Evolutionary conservation across 2,797 vertebrate species (phyloP).

Genomic region (Anabacerthia variegaticeps): DNA sequence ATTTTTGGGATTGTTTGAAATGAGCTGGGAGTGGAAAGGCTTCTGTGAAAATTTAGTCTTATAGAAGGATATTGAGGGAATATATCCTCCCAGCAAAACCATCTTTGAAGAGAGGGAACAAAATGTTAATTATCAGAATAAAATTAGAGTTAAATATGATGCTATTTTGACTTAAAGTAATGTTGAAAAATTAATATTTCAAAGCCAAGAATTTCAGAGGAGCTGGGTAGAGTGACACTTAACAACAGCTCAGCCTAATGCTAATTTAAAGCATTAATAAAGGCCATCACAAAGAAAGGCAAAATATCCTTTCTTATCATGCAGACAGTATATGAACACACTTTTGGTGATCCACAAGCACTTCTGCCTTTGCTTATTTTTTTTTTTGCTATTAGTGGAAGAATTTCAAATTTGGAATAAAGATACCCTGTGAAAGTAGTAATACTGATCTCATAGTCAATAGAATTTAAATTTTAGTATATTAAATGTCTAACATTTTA

Average conservation of each 20-base stretch:
- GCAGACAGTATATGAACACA: neutral
- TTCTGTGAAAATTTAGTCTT: neutral
- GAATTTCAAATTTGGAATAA: neutral
- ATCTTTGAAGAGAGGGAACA: neutral
- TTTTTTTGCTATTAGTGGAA: neutral
- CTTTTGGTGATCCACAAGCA: neutral
- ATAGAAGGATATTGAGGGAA: neutral
- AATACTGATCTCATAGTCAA: neutral
- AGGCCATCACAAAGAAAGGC: neutral
- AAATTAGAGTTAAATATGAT: neutral
- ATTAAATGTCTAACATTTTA: neutral
- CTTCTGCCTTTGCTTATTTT: neutral
- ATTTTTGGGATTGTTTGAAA: neutral
- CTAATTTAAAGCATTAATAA: neutral
- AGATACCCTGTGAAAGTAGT: neutral
- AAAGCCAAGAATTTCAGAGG: constrained; percentile 13
- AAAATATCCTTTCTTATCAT: neutral
- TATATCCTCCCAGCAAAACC: neutral
- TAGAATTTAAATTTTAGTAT: neutral
- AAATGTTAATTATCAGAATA: neutral
- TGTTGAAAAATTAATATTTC: constrained; percentile 18
- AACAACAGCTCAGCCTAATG: neutral
- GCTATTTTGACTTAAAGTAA: neutral
- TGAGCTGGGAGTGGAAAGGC: neutral
- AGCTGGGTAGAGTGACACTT: neutral